phyloP scores from a whole-genome alignment of 2,888 invertebrate species.

The Heliconius erato region DNA sequence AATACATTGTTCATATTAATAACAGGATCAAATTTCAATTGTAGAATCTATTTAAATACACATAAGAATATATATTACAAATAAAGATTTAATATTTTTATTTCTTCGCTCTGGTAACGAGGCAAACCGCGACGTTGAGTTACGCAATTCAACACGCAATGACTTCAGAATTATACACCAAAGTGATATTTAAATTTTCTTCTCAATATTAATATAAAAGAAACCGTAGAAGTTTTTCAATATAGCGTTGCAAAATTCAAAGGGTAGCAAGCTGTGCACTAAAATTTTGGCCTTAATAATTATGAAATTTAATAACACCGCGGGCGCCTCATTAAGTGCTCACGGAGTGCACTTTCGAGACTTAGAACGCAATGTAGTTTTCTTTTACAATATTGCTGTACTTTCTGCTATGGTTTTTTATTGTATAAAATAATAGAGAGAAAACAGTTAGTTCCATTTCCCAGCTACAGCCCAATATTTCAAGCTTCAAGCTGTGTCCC shows the following conservation, averaged over 20 bases:
- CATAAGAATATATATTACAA: too few relatives aligned
- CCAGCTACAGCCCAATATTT: too few relatives aligned
- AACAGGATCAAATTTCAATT: too few relatives aligned
- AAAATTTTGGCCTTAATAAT: constrained; percentile 32
- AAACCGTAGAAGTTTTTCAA: neutral
- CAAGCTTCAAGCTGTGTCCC: too few relatives aligned
- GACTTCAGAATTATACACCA: neutral
- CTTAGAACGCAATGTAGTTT: constrained; percentile 7
- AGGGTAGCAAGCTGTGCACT: constrained; percentile 4
- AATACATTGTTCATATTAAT: neutral
- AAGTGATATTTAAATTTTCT: neutral
- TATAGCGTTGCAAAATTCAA: constrained; percentile 16
- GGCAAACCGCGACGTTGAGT: too few relatives aligned
- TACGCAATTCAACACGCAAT: too few relatives aligned
- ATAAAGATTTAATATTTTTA: too few relatives aligned
- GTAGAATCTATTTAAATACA: too few relatives aligned
- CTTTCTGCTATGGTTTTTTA: neutral
- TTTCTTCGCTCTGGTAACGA: too few relatives aligned
- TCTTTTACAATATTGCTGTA: neutral
- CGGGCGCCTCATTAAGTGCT: constrained; percentile 30
- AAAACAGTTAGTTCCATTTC: too few relatives aligned
- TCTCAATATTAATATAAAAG: neutral
- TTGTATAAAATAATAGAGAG: too few relatives aligned
- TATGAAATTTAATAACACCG: constrained; percentile 31
- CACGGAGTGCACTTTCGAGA: constrained; percentile 26